These are phyloP conservation scores for Hippocampus abdominalis DNA, from an alignment of 2,113 vertebrate species.

Conservation along the genomic window DNA sequence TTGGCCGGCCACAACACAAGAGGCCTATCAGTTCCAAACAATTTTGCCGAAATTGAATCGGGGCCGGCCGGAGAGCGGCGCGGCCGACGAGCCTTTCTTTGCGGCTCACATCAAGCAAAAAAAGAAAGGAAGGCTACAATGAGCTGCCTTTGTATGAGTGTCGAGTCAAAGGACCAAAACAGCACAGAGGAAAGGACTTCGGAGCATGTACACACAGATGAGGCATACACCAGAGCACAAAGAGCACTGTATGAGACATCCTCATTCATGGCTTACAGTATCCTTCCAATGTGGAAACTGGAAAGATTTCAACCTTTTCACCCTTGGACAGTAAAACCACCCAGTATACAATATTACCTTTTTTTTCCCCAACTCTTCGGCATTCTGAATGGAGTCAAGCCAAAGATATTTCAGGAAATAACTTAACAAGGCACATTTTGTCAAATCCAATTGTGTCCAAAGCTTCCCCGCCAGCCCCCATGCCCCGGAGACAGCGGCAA, in stretches of 20 bases:
- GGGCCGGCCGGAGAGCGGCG: constrained; percentile 46
- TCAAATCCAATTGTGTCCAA: constrained; percentile 10
- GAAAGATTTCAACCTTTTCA: constrained; percentile 16
- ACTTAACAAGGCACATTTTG: constrained; percentile 8
- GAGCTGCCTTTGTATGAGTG: constrained; percentile 53
- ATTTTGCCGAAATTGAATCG: constrained; percentile 74
- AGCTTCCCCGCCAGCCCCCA: too few species aligned
- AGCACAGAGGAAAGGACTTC: constrained; percentile 45
- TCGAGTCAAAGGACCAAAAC: constrained; percentile 38
- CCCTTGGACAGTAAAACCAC: background rate
- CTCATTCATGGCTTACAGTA: constrained; percentile 11
- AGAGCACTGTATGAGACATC: constrained; percentile 39
- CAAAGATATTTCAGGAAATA: background rate
- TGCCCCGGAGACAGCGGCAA: constrained; percentile 22
- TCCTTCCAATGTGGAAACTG: background rate
- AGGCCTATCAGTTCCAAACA: constrained; percentile 64
- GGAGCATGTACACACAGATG: constrained; percentile 39
- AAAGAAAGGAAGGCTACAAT: constrained; percentile 64
- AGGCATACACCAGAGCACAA: constrained; percentile 35
- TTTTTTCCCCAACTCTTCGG: background rate
- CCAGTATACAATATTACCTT: too few species aligned
- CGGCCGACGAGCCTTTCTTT: constrained; percentile 46
- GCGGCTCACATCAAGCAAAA: constrained; percentile 52
- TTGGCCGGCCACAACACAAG: constrained; percentile 55
- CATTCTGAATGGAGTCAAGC: constrained; percentile 6